Evolutionary conservation across 2,797 vertebrate species (phyloP).

Genomic region (Bradypodion ventrale): DNA sequence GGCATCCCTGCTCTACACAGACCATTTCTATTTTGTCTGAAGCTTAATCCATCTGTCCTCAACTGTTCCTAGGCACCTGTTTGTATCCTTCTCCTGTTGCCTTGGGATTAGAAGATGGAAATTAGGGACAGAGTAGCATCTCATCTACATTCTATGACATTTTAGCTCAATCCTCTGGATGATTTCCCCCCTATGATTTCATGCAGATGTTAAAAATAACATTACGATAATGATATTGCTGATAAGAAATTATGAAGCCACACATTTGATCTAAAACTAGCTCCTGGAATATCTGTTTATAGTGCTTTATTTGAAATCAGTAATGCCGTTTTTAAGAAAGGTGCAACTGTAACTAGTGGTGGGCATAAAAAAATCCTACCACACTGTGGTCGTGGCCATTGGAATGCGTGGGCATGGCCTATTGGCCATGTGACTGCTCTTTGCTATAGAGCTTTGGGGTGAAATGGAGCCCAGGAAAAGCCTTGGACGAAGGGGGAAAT

Average conservation of each 20-base stretch:
- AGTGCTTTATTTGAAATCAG: slow-evolving; percentile 47
- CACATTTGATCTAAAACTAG: background rate
- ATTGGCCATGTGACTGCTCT: too few relatives aligned
- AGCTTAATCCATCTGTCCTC: background rate
- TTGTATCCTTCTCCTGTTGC: background rate
- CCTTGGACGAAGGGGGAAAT: too few relatives aligned
- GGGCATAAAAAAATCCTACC: too few relatives aligned
- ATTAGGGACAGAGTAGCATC: background rate
- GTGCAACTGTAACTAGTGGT: too few relatives aligned
- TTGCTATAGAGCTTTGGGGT: too few relatives aligned
- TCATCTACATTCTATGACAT: background rate
- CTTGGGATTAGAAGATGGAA: background rate
- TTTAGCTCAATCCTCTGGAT: background rate
- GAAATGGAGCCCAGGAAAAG: too few relatives aligned
- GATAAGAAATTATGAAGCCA: background rate
- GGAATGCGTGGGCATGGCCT: too few relatives aligned
- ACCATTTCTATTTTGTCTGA: background rate
- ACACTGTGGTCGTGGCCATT: too few relatives aligned
- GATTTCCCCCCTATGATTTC: background rate
- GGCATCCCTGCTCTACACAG: too few relatives aligned
- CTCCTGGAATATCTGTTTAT: background rate
- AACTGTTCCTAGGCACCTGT: background rate
- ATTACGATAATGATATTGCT: background rate
- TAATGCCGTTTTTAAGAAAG: slow-evolving; percentile 29
- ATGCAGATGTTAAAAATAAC: background rate